Percentiles rank a stretch among this genome's conserved stretches.
These are phyloP conservation scores for Chrysoperla carnea DNA, from an alignment of 1,140 invertebrate genomes.

Conservation along the genomic window DNA sequence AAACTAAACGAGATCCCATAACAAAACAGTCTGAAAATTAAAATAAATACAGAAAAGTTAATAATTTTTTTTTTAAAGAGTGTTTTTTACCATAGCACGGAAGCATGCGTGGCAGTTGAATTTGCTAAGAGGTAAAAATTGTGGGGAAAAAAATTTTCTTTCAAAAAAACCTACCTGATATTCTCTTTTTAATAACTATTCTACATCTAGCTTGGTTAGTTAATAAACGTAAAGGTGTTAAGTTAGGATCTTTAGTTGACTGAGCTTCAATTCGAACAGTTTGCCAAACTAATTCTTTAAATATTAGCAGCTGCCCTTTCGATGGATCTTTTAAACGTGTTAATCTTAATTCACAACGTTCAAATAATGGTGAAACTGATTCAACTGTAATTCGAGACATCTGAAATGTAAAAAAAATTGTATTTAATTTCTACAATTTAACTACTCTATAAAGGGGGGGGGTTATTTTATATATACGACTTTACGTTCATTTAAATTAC, in stretches of 20 bases:
- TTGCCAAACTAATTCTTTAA: slow-evolving; percentile 97
- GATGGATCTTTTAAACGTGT: slow-evolving; percentile 82
- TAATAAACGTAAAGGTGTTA: slow-evolving; percentile 81
- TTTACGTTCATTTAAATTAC: too few relatives aligned
- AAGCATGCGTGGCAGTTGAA: too few relatives aligned
- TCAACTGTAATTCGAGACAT: slow-evolving; percentile 82
- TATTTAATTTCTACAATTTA: background rate
- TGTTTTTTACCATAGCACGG: too few relatives aligned
- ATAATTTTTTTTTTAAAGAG: background rate
- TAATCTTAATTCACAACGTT: slow-evolving; percentile 60
- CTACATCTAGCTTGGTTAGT: slow-evolving; percentile 90
- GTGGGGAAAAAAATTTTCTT: background rate
- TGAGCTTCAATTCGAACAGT: slow-evolving; percentile 85
- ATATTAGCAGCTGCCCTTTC: slow-evolving; percentile 80
- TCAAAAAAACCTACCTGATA: slow-evolving; percentile 42
- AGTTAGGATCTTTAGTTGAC: slow-evolving; percentile 56
- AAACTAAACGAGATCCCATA: slow-evolving; percentile 75
- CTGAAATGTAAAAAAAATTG: slow-evolving; percentile 27
- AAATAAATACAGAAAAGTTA: background rate
- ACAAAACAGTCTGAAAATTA: slow-evolving; percentile 72
- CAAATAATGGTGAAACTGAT: slow-evolving; percentile 82
- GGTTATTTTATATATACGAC: too few relatives aligned
- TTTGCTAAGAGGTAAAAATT: too few relatives aligned
- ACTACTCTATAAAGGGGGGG: background rate
- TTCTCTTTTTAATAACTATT: slow-evolving; percentile 90